Evolutionary conservation across 2,888 invertebrate genomes (phyloP).

Genomic region (Hirudinaria manillensis): DNA sequence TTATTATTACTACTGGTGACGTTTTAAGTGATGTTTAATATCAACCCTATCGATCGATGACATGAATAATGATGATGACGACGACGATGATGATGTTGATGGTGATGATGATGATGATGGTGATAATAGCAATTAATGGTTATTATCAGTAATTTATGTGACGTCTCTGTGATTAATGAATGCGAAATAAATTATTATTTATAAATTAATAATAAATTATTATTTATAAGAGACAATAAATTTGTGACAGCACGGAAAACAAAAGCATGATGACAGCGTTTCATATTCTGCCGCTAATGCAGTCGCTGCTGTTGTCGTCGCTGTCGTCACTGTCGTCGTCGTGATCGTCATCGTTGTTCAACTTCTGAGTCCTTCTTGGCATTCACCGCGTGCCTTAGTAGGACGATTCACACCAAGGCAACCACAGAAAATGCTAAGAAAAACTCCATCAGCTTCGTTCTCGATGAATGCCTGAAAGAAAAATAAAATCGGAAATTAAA

Average conservation of each 20-base stretch:
- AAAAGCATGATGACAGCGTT: background rate
- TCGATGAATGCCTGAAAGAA: background rate
- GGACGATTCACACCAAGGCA: conserved; percentile 31
- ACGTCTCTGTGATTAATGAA: background rate
- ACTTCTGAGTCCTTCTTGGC: conserved; percentile 30
- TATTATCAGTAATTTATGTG: too few species aligned
- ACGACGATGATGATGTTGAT: background rate
- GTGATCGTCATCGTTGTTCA: background rate
- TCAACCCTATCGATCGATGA: too few species aligned
- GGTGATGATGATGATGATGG: background rate
- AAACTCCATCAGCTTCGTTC: background rate
- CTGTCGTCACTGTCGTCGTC: background rate
- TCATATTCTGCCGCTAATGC: background rate
- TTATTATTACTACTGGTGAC: too few species aligned
- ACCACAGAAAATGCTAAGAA: conserved; percentile 34
- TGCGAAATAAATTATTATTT: background rate
- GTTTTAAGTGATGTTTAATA: too few species aligned
- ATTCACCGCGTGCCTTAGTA: conserved; percentile 37
- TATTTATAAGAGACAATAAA: background rate
- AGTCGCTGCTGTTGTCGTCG: background rate
- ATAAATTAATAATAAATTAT: background rate
- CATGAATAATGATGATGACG: conserved; percentile 1
- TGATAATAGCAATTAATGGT: too few species aligned
- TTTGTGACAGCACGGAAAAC: background rate
- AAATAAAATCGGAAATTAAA: too few species aligned